These are phyloP conservation scores for Otolemur garnettii DNA, from an alignment of 2,113 vertebrate genomes.

Conservation along the genomic window DNA sequence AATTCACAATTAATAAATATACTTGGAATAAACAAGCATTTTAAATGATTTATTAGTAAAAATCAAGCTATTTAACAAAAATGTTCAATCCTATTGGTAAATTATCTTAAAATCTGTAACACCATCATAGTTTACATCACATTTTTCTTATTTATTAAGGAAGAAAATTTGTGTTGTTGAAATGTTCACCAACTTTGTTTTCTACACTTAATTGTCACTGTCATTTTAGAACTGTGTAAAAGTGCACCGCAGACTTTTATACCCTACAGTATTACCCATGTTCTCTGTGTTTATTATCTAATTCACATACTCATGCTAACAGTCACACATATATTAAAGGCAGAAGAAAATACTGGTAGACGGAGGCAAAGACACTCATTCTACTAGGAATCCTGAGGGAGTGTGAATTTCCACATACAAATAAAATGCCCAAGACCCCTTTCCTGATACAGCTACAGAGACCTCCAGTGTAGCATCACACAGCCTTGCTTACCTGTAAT, in stretches of 20 bases:
- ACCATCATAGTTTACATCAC: neutral
- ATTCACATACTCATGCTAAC: neutral
- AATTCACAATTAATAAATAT: neutral
- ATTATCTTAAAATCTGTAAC: neutral
- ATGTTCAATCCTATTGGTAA: neutral
- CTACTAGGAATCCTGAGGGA: neutral
- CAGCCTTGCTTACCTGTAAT: neutral
- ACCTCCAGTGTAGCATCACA: neutral
- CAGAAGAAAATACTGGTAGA: neutral
- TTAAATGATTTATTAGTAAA: neutral
- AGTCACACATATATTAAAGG: neutral
- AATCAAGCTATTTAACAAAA: neutral
- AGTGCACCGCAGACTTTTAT: neutral
- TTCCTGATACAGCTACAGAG: neutral
- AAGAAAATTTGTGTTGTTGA: neutral
- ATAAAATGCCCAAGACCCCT: neutral
- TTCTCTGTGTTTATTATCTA: neutral
- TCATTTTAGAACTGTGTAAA: neutral
- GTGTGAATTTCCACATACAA: neutral
- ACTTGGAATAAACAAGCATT: neutral
- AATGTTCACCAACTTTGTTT: neutral
- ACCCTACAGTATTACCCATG: neutral
- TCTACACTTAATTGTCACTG: neutral
- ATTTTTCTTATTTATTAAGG: neutral
- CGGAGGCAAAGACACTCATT: neutral